Evolutionary conservation across 37 sponge, comb jelly and placozoan species (phyloP), one percentile per base, ranked within the genome.

Genomic region (Corticium candelabrum): DNA sequence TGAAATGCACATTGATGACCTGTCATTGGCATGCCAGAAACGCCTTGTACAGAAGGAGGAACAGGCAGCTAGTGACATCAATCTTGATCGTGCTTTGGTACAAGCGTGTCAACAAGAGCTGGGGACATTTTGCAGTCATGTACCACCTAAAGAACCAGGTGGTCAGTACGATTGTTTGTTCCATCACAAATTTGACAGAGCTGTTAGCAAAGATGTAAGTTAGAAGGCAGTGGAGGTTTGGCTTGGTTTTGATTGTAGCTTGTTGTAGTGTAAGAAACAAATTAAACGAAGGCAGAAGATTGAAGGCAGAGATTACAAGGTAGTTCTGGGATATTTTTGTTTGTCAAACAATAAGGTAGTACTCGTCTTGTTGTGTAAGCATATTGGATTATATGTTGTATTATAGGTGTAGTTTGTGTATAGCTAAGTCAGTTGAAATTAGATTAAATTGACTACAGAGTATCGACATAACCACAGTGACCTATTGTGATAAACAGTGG

Each of bases 1-100:
- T 2, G 29, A 32, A 5, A 2, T 67, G 68, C 40, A 87, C 87
- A 82, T 30, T 84, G 37, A 3, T n/a, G 39, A 73, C 79, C 34
- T 70, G 29, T 30, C 35, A 4, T 5, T 5, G 36, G 35, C 33
- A 15, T 70, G 73, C 21, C 33, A 32, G 29, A 15, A 32, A 30
- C 73, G 73, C 73, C 35, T 70, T 7, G 31, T 70, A 4, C 5
- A 70, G 73, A 70, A 70, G 21, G 73, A 70, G 73, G 73, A 70
- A 32, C 35, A 29, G 62, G 62, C 62, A 70, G 7, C 35, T 35
- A 34, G 21, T 32, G 7, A 15, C 29, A 32, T 15, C 21, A 5
- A 70, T 4, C 21, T 70, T 7, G 73, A 70, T 34, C 35, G 33
- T 5, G 29, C 73, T 29, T 32, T 70, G 31, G 5, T 70, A 7